Percentiles rank a stretch among this genome's conserved stretches.
Conservation (phyloP, 2,797 vertebrate genomes). For the Craterocephalus amniculus region DNA sequence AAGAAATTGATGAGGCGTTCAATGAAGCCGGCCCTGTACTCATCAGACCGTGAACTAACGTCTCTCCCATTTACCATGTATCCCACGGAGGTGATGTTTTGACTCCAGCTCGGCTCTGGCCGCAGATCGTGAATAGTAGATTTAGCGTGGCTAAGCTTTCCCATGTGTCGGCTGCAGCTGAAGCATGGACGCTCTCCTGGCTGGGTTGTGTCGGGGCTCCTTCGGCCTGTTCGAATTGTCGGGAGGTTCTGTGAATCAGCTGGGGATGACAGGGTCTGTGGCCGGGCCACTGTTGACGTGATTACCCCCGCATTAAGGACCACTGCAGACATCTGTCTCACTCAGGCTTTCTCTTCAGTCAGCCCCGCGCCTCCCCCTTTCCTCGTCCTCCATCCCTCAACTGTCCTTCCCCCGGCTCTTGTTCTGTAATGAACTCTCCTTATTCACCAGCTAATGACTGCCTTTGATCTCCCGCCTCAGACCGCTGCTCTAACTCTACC, state of each 20-base stretch:
- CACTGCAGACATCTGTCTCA: conserved; percentile 79
- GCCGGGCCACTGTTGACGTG: conserved; percentile 79
- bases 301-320: conserved; percentile 81
- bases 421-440: conserved; percentile 87
- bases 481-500: conserved; percentile 85
- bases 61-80: conserved; percentile 56
- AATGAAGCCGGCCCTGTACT: conserved; percentile 22
- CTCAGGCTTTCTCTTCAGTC: conserved; percentile 55
- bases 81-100: conserved; percentile 73
- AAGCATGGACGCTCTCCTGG: conserved; percentile 71
- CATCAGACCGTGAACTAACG: conserved; percentile 39
- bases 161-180: conserved; percentile 76
- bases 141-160: conserved; percentile 76
- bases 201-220: conserved; percentile 35
- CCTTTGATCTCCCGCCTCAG: conserved; percentile 87
- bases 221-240: conserved; percentile 66
- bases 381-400: conserved; percentile 70
- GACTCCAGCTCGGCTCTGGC: conserved; percentile 64
- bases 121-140: conserved; percentile 69
- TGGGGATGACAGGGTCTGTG: conserved; percentile 59
- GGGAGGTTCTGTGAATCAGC: conserved; percentile 69
- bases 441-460: conserved; percentile 88
- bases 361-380: conserved; percentile 34
- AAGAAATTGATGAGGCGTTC: conserved; percentile 27
- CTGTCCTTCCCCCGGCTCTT: conserved; percentile 78